Base-by-base conservation (phyloP, 2,797 vertebrate species). In the Coilia nasus region DNA sequence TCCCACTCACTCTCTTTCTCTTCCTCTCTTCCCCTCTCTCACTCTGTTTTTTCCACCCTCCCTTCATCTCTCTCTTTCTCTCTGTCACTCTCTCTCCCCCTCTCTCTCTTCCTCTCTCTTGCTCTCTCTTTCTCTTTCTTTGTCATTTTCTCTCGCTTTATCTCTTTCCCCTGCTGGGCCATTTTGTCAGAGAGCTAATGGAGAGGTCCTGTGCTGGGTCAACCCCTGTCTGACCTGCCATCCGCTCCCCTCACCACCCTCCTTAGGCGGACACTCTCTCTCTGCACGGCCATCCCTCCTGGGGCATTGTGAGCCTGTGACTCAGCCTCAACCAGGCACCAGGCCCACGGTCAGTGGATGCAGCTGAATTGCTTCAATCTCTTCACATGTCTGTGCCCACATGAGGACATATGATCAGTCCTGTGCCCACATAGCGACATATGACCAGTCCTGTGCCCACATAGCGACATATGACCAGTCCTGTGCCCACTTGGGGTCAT, bases 41-140 rank as follows among this genome's bases (percentile, higher is more conserved):
- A 21, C 7, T 44, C 9, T 44, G 3, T 35, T 4, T 28, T 6
- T 12, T 28, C 64, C 64, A 14, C 41, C 62, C 56, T 31, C 14
- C 35, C 28, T 71, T 11, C 35, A 23, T 59, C 81, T 56, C 62
- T 83, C 41, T 85, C 2, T 71, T 7, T 67, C 6, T 9, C 50
- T 54, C 12, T 54, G 7, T 41, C 7, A 15, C 28, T 31, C 50
- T 54, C 35, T 41, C 59, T 21, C 21, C 21, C n/a, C 17, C 19
- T 60, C 87, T 93, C 94, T 94, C 93, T 90, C 92, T 93, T 25
- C 56, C 60, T 83, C 35, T 87, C 0, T 67, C 12, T 64, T 10
- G 3, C 46, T 56, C 28, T 54, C 50, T 94, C 93, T 90, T 92
- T 93, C 19, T 57, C 31, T 44, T 7, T 46, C 67, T 46, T 44